Base-by-base conservation (phyloP, 2,888 invertebrate genomes). In the Brachypalpus laphriformis region DNA sequence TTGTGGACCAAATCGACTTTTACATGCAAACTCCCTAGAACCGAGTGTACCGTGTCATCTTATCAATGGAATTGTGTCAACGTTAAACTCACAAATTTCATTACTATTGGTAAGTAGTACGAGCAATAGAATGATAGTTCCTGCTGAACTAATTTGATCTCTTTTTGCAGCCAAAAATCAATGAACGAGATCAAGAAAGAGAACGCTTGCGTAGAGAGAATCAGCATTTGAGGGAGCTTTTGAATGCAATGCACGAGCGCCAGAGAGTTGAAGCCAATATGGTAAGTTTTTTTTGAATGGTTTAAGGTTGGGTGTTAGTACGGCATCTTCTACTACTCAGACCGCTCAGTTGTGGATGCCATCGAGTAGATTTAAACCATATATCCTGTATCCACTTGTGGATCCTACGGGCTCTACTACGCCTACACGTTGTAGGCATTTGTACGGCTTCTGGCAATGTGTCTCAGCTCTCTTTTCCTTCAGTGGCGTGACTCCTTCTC, bases 161-260 rank as follows among this genome's bases (percentile, higher is more conserved):
- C 5, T 49, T n/a, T 7, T 54, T 65, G 49, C 14, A 96, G 96
- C 95, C 94, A 91, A 94, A 95, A 89, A 94, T 96, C 81, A 95
- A 95, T 91, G 94, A 95, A 89, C 93, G 95, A 88, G 96, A 96
- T 90, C 95, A 95, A 89, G 96, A 96, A 90, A 93, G 95, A 75
- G 95, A 95, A 89, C 93, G 94, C 88, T 92, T 96, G 89, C 93
- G 96, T 42, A 94, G 94, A 87, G 96, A 96, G 90, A 92, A 96
- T 89, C 94, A 95, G 89, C 94, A 94, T 89, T 94, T 95, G 86
- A 93, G 95, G 88, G 96, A 96, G 91, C 94, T 95, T 89, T 92
- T 95, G 82, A 95, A 95, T 90, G 94, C 94, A 87, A 93, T 94
- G 90, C 93, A 93, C 89, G 92, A 91, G 87, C 90, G 90, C 87